Conservation (phyloP, 2,888 invertebrate genomes). For the Machimus rusticus region DNA sequence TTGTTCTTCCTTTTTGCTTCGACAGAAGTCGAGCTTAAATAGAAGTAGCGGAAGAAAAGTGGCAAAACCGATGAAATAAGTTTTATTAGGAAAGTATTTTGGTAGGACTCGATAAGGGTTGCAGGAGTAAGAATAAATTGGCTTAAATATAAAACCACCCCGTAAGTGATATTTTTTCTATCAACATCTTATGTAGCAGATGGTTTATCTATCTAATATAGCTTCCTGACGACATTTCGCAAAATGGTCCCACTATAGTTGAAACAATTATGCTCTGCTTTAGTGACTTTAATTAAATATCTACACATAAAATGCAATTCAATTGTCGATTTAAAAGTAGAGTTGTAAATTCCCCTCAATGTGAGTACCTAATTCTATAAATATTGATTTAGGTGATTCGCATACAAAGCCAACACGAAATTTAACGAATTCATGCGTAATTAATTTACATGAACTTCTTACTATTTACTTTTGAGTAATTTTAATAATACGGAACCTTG, state of each 20-base stretch:
- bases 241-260: not conserved
- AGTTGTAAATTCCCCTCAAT: too few relatives aligned
- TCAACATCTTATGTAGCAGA: not conserved
- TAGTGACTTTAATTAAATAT: not conserved
- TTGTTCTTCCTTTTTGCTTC: not conserved
- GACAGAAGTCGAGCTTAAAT: not conserved
- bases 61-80: constrained; percentile 3
- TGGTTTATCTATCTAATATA: not conserved
- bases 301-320: too few relatives aligned
- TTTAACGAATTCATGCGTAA: too few relatives aligned
- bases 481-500: too few relatives aligned
- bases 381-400: too few relatives aligned
- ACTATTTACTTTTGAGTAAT: too few relatives aligned
- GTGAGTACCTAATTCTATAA: too few relatives aligned
- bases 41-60: not conserved
- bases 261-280: not conserved
- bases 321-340: too few relatives aligned
- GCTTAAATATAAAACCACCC: constrained; percentile 22
- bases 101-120: constrained; percentile 38
- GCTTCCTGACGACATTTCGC: not conserved
- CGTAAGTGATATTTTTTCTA: constrained; percentile 35
- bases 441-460: too few relatives aligned
- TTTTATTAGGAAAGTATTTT: constrained; percentile 42
- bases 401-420: too few relatives aligned
- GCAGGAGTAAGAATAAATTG: constrained; percentile 33